Percentiles rank a stretch among this genome's conserved stretches.
Evolutionary conservation across 2,113 vertebrate genomes (phyloP).

Genomic region (Kryptolebias marmoratus): DNA sequence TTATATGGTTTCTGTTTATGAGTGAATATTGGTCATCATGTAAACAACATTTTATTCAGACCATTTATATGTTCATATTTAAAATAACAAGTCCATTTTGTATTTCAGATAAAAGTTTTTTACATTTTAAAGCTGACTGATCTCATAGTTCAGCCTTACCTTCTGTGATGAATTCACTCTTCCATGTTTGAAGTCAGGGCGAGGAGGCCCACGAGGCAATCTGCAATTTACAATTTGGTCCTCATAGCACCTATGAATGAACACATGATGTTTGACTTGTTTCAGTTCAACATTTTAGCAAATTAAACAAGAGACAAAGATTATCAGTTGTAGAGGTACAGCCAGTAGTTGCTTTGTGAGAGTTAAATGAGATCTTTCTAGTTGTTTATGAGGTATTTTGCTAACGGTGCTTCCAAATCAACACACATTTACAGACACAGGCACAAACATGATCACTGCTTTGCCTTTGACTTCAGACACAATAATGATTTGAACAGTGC

Average conservation of each 20-base stretch:
- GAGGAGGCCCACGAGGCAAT: rapidly evolving
- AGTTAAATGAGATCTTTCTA: too few species aligned
- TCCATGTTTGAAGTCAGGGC: rapidly evolving
- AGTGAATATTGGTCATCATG: too few species aligned
- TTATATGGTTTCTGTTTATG: too few species aligned
- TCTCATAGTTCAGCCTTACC: conserved; percentile 41
- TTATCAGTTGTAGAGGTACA: too few species aligned
- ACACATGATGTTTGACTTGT: neutral
- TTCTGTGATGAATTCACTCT: neutral
- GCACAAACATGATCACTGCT: neutral
- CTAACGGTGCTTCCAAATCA: too few species aligned
- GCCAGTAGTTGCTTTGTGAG: too few species aligned
- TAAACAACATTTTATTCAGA: neutral
- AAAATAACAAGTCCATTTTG: neutral
- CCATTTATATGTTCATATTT: neutral
- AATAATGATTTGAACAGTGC: too few species aligned
- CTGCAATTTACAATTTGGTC: conserved; percentile 6
- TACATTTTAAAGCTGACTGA: neutral
- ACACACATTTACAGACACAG: neutral
- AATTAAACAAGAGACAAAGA: neutral
- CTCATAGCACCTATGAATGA: conserved; percentile 62
- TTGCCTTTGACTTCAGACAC: too few species aligned
- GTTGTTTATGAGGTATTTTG: too few species aligned
- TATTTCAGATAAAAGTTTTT: neutral
- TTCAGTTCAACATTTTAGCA: neutral